A percentile compares a stretch with the other conserved stretches of the same genome.
Evolutionary conservation across 2,888 invertebrate species (phyloP).

Genomic region (Trichopoda pennipes): DNA sequence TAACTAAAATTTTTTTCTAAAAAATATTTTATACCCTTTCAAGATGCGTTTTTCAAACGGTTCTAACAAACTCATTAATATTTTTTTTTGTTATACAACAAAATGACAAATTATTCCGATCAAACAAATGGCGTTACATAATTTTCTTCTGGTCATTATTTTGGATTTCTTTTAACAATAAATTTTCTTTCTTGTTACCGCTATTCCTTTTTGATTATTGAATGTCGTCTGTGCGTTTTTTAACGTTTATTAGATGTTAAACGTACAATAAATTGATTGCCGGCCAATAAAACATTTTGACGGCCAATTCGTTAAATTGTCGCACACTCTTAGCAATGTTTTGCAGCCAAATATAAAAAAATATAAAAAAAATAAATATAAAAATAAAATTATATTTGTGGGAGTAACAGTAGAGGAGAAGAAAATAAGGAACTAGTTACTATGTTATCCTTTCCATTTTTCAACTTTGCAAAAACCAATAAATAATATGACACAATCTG

Average conservation of each 20-base stretch:
- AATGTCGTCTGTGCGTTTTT: conserved; percentile 19
- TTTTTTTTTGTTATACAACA: not conserved
- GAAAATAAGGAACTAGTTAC: conserved; percentile 38
- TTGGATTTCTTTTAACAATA: conserved; percentile 58
- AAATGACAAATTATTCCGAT: conserved; percentile 49
- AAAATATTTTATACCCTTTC: not conserved
- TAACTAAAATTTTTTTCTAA: not conserved
- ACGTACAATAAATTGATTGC: conserved; percentile 71
- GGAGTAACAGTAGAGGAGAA: not conserved
- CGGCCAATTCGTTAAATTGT: conserved; percentile 75
- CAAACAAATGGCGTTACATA: conserved; percentile 55
- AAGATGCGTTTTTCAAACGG: not conserved
- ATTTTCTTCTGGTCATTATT: conserved; percentile 61
- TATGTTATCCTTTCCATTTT: conserved; percentile 65
- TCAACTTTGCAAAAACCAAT: conserved; percentile 68
- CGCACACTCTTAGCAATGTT: conserved; percentile 42
- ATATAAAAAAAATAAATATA: conserved; percentile 16
- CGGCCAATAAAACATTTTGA: conserved; percentile 78
- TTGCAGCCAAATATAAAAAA: not conserved
- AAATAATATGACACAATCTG: conserved; percentile 79
- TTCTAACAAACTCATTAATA: not conserved
- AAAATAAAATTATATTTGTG: conserved; percentile 42
- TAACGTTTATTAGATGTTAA: conserved; percentile 53
- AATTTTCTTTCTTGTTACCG: conserved; percentile 10
- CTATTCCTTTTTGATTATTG: conserved; percentile 33